Conservation (phyloP, 2,113 vertebrate genomes). For the Melozone crissalis region DNA sequence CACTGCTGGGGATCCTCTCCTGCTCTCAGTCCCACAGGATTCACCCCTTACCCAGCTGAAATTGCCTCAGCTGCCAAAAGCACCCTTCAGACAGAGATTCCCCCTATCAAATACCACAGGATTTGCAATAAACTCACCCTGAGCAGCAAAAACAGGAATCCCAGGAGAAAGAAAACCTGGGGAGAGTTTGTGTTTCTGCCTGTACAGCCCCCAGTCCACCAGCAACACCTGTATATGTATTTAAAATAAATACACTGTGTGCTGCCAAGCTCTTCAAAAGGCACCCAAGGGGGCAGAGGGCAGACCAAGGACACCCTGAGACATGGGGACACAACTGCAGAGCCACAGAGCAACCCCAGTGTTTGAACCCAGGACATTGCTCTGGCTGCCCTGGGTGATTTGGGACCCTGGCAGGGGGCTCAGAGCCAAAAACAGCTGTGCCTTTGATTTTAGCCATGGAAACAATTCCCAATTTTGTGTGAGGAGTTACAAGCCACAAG, state of each 20-base stretch:
- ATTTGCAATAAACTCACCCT: background rate
- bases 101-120: rapidly evolving
- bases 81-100: background rate
- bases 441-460: no score
- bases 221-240: rapidly evolving
- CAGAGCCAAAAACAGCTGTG: no score
- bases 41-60: background rate
- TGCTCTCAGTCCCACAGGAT: background rate
- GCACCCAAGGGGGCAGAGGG: rapidly evolving
- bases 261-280: background rate
- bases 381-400: no score
- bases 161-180: background rate
- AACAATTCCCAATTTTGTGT: no score
- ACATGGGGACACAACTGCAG: background rate
- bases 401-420: no score
- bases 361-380: no score
- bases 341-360: rapidly evolving
- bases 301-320: rapidly evolving
- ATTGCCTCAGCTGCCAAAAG: background rate
- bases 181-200: background rate
- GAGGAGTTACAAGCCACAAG: no score
- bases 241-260: background rate
- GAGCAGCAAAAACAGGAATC: background rate
- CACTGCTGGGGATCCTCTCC: rapidly evolving
- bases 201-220: background rate